These are phyloP conservation scores for Glossophaga mutica DNA, from an alignment of 2,797 vertebrate genomes.

Conservation along the genomic window DNA sequence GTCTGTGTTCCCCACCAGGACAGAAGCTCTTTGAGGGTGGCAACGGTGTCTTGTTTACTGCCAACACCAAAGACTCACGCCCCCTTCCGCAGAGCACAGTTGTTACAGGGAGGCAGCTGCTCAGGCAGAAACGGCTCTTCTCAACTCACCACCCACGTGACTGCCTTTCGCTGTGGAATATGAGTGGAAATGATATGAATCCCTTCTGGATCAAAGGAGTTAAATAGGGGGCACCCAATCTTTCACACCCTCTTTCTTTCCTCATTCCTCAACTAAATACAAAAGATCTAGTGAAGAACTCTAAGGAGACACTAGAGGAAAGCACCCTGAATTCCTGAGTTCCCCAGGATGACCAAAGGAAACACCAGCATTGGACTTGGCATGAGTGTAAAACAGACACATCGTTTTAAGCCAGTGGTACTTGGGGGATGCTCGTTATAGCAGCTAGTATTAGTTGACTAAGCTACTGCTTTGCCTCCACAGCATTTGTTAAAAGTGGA, in stretches of 20 bases:
- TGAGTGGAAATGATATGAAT: neutral
- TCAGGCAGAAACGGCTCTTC: neutral
- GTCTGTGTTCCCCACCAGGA: neutral
- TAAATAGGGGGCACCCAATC: neutral
- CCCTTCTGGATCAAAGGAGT: neutral
- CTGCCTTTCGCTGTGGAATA: neutral
- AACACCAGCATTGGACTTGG: neutral
- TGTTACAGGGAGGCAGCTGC: neutral
- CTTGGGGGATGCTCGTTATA: neutral
- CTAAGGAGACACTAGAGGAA: neutral
- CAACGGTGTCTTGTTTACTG: neutral
- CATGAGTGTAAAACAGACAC: neutral
- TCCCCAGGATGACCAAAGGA: neutral
- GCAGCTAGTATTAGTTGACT: neutral
- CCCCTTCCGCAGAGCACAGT: neutral
- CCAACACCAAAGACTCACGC: rapidly evolving
- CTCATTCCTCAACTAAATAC: neutral
- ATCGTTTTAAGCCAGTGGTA: neutral
- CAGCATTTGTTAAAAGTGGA: neutral
- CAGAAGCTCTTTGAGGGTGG: neutral
- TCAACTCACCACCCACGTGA: neutral
- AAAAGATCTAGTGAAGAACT: neutral
- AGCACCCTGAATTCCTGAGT: neutral
- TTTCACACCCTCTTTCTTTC: neutral
- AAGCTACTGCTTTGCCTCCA: neutral